A percentile compares a stretch with the other conserved stretches of the same genome.
Conservation (phyloP, 2,113 vertebrate genomes). For the Hiodon tergisus region DNA sequence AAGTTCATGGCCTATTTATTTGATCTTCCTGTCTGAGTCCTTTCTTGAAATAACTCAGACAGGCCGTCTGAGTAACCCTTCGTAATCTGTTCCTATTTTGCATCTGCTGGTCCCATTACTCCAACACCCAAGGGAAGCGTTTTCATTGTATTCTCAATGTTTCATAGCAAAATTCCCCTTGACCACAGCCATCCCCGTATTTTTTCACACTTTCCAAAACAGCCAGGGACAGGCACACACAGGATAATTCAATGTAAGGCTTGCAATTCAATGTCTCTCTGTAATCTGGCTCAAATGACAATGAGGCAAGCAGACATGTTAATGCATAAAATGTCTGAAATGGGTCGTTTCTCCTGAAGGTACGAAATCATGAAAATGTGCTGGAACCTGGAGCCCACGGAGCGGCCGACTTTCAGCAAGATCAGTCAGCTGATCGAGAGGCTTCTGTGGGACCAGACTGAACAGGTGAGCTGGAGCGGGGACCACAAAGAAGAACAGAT, state of each 20-base stretch:
- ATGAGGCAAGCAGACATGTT: neutral
- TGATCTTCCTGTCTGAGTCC: conserved; percentile 35
- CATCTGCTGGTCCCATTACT: conserved; percentile 30
- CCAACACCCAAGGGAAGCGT: too few relatives aligned
- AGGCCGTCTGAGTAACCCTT: conserved; percentile 46
- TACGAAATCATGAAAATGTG: conserved; percentile 89
- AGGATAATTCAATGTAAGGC: too few relatives aligned
- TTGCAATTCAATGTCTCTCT: too few relatives aligned
- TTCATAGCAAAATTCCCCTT: too few relatives aligned
- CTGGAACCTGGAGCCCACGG: conserved; percentile 84
- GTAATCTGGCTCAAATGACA: too few relatives aligned
- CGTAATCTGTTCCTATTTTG: conserved; percentile 47
- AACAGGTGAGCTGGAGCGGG: conserved; percentile 51
- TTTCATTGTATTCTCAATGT: too few relatives aligned
- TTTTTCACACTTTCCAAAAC: too few relatives aligned
- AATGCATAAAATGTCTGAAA: neutral
- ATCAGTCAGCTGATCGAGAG: conserved; percentile 76
- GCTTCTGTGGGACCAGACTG: conserved; percentile 57
- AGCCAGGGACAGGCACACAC: too few relatives aligned
- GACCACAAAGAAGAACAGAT: neutral
- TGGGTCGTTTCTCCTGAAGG: conserved; percentile 50
- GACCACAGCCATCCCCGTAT: too few relatives aligned
- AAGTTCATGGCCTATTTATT: conserved; percentile 37
- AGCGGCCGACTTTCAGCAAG: conserved; percentile 80
- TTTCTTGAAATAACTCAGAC: conserved; percentile 35